Evolutionary conservation across 2,888 invertebrate genomes (phyloP), one percentile per base, ranked within the genome.

Genomic region (Acleris cristana): DNA sequence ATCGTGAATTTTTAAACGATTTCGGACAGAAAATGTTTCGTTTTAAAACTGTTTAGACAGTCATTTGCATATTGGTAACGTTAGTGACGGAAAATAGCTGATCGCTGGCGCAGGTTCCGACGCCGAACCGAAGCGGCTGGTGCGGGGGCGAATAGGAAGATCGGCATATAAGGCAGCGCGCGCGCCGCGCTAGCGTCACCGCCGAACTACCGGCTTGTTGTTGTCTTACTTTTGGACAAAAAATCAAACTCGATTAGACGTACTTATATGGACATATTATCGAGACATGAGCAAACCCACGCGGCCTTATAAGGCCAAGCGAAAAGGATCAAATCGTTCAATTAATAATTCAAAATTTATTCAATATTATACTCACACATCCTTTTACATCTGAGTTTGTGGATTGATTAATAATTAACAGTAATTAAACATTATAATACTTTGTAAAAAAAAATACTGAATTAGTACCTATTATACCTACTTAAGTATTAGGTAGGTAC

Each of bases 131-230:
- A 23, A 21, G 55, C 44, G n/a, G 6, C n/a, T 8, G 18, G n/a
- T 78, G 92, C 87, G 92, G 92, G 91, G 92, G 92, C 91, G 92
- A 89, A 78, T 88, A 89, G 90, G 90, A 89, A 89, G 87, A 85
- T 82, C 76, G 79, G 81, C 91, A 80, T 90, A 89, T 89, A 92
- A 79, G 92, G 92, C 74, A 76, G 76, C 77, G 76, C 77, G 81
- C 78, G 76, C 76, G 78, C 79, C 78, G 80, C 71, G 76, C 78
- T 81, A 81, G 78, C 91, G 90, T 92, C 92, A 92, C 86, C 91
- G 83, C 84, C 79, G 83, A 84, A 82, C 83, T 80, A 79, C 78
- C 77, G 79, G 81, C 76, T 49, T 56, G 72, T 73, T 73, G 73
- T 76, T 83, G 83, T 80, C 84, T 83, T 79, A 82, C 76, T 81